Base-by-base conservation (phyloP, 2,888 invertebrate genomes). In the Andrena flavipes region DNA sequence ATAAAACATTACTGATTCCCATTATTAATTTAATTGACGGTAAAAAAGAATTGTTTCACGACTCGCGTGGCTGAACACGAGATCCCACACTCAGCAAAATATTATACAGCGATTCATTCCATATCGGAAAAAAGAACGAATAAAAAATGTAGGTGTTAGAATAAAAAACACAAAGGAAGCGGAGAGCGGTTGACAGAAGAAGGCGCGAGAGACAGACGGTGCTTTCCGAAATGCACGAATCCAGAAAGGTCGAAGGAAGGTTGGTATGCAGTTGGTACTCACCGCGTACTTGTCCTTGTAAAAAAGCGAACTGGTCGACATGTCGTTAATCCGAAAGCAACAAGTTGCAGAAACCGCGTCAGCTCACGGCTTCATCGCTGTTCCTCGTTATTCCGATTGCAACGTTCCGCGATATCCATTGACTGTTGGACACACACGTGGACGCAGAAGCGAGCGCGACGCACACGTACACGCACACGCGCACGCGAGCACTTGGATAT, bases 231-330 rank as follows among this genome's bases (percentile, higher is more conserved):
- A 42, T 59, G n/a, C 13, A n/a, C 0, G 20, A 16, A 2, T 29
- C 2, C 20, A 23, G 30, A 16, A 67, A 48, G 16, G 16, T 42
- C 13, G 29, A 0, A n/a, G 13, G 20, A 67, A 23, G 35, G 10
- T 33, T 54, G 23, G 42, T 42, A 16, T 42, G 42, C 42, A 42
- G 42, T 23, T 48, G 30, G 10, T 74, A 92, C 92, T 93, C 86
- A 93, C 93, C 86, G 91, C 88, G 85, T 91, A 93, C 84, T 93
- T 93, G 89, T 93, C 93, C 91, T 93, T 93, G 91, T 93, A 93
- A 86, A 93, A 93, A 74, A 93, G 90, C 82, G 93, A 93, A 83
- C 92, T 93, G 80, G 92, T 92, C 91, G 93, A 93, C 93, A 93
- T 93, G 91, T 80, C 89, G 90, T 86, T 81, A 64, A 76, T 69